These are phyloP conservation scores for Chaetorhynchus papuensis DNA, from an alignment of 2,113 vertebrate genomes.

Conservation along the genomic window DNA sequence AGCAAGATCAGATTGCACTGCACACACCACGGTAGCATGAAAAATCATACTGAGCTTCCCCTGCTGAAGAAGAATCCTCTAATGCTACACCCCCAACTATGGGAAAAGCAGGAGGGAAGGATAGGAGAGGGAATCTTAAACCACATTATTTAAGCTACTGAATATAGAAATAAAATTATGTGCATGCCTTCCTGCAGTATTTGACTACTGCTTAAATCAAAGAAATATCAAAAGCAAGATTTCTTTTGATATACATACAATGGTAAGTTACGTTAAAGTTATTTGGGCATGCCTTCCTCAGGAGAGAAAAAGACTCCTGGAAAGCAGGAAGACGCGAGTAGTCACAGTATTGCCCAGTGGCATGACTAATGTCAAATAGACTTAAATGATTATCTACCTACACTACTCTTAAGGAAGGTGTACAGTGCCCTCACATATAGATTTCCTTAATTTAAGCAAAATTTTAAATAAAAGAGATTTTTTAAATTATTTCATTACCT, in stretches of 20 bases:
- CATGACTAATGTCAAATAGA: background rate
- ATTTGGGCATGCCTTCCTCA: background rate
- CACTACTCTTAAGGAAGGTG: background rate
- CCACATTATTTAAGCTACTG: background rate
- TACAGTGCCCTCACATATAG: background rate
- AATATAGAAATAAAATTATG: background rate
- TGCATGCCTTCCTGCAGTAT: background rate
- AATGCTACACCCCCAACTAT: background rate
- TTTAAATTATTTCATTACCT: background rate
- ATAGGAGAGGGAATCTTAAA: background rate
- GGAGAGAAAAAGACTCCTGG: background rate
- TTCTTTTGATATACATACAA: conserved; percentile 6
- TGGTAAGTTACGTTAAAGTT: background rate
- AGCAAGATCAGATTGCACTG: background rate
- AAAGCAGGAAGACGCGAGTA: background rate
- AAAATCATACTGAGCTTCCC: background rate
- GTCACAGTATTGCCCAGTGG: background rate
- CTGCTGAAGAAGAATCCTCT: background rate
- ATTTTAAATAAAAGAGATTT: background rate
- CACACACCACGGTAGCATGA: background rate
- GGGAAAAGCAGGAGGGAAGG: background rate
- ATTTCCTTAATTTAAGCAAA: background rate
- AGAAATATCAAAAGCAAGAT: background rate
- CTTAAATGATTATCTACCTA: background rate
- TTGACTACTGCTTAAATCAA: conserved; percentile 24